phyloP scores from a whole-genome alignment of 2,888 invertebrate genomes.

The Dendrolimus houi region DNA sequence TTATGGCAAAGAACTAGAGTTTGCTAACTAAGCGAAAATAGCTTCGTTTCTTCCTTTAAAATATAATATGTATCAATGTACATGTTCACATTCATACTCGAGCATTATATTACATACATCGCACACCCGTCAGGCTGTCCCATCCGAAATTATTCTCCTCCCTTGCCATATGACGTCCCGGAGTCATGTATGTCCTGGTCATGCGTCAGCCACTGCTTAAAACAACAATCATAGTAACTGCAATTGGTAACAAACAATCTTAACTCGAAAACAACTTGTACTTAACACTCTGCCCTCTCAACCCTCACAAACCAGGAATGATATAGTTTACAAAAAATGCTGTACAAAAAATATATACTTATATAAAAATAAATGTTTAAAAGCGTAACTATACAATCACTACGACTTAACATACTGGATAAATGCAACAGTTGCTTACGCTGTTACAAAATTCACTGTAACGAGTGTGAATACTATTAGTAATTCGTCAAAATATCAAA shows the following conservation, averaged over 20 bases:
- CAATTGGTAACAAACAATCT: slow-evolving; percentile 61
- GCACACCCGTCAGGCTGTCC: too few relatives aligned
- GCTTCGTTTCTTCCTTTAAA: slow-evolving; percentile 46
- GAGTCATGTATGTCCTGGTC: too few relatives aligned
- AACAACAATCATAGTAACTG: slow-evolving; percentile 52
- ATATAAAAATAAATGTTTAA: slow-evolving; percentile 28
- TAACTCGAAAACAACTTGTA: slow-evolving; percentile 43
- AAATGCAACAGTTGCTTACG: slow-evolving; percentile 62
- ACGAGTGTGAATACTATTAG: slow-evolving; percentile 52
- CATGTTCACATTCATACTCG: slow-evolving; percentile 4
- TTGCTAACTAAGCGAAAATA: slow-evolving; percentile 72
- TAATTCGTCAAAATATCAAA: slow-evolving; percentile 44
- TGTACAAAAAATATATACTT: slow-evolving; percentile 55
- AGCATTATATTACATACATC: slow-evolving; percentile 4
- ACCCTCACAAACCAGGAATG: slow-evolving; percentile 54
- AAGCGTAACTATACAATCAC: slow-evolving; percentile 69
- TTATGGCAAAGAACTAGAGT: slow-evolving; percentile 75
- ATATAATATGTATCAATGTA: neutral
- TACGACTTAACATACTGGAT: slow-evolving; percentile 59
- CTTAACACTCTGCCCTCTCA: slow-evolving; percentile 19
- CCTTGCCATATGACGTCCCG: too few relatives aligned
- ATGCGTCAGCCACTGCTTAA: neutral
- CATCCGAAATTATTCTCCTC: too few relatives aligned
- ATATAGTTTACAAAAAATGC: slow-evolving; percentile 57
- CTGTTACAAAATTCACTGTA: slow-evolving; percentile 38